These are phyloP conservation scores for Coranthus polyacanthus DNA, from an alignment of 2,797 vertebrate genomes.

Conservation along the genomic window DNA sequence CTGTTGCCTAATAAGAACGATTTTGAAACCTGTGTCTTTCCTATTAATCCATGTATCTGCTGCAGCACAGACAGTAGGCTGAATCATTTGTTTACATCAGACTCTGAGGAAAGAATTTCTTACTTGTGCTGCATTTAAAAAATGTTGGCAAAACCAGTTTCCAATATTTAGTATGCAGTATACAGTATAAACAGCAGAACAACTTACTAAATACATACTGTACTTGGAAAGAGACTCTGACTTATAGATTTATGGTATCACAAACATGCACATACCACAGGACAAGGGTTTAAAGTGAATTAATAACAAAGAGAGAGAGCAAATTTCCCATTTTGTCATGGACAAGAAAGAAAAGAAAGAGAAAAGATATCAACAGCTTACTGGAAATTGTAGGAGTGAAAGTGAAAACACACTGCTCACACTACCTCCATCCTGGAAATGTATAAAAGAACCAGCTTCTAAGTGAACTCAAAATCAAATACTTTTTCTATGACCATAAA, in stretches of 20 bases:
- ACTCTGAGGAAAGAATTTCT: constrained; percentile 35
- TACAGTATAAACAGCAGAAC: neutral
- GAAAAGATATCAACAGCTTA: too few relatives aligned
- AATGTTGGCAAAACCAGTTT: neutral
- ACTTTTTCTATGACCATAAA: too few relatives aligned
- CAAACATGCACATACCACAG: neutral
- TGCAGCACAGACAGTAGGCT: constrained; percentile 29
- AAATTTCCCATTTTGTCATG: neutral
- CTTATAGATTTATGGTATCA: neutral
- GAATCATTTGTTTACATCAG: constrained; percentile 62
- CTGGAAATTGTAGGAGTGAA: neutral
- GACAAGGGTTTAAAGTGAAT: neutral
- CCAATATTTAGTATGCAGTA: neutral
- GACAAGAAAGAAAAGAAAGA: neutral
- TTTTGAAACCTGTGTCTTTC: constrained; percentile 2
- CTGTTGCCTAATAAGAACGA: constrained; percentile 17
- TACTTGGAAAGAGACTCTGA: neutral
- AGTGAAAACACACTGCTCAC: neutral
- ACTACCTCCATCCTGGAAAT: too few relatives aligned
- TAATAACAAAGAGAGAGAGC: neutral
- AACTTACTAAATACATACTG: neutral
- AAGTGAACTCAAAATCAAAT: too few relatives aligned
- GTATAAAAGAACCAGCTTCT: too few relatives aligned
- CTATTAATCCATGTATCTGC: constrained; percentile 1
- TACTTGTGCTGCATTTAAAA: constrained; percentile 43